Conservation (phyloP, 2,888 invertebrate species). For the Lepidonotus clava region DNA sequence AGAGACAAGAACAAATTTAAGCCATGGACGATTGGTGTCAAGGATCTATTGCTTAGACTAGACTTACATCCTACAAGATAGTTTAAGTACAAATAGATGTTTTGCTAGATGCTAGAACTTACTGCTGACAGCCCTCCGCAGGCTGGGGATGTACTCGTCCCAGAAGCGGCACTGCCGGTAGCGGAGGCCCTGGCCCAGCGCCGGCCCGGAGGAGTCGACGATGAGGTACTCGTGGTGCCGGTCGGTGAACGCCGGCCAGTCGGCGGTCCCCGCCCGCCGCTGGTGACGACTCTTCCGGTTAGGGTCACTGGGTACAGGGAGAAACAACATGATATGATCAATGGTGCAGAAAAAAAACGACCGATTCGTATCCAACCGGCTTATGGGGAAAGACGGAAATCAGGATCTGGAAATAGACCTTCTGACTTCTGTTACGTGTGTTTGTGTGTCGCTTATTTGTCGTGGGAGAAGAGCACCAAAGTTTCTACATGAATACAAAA, state of each 20-base stretch:
- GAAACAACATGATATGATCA: background rate
- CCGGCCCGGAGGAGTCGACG: background rate
- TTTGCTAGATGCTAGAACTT: background rate
- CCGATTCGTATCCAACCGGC: no score
- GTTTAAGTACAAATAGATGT: background rate
- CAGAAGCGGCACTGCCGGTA: conserved; percentile 68
- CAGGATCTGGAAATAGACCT: no score
- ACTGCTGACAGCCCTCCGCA: background rate
- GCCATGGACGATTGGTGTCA: no score
- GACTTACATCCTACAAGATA: no score
- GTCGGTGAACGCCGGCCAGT: conserved; percentile 7
- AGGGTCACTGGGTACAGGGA: conserved; percentile 17
- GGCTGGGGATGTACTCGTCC: conserved; percentile 63
- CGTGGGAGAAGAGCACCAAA: no score
- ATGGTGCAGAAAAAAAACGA: no score
- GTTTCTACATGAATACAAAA: no score
- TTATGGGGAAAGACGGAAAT: no score
- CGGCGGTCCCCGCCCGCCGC: background rate
- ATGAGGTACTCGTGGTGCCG: conserved; percentile 12
- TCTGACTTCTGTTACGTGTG: no score
- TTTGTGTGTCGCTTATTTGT: no score
- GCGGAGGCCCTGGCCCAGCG: conserved; percentile 63
- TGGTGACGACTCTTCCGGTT: background rate
- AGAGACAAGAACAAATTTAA: no score
- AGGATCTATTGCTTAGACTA: no score